These are phyloP conservation scores for Pelobates fuscus DNA, from an alignment of 2,113 vertebrate genomes.

Conservation along the genomic window DNA sequence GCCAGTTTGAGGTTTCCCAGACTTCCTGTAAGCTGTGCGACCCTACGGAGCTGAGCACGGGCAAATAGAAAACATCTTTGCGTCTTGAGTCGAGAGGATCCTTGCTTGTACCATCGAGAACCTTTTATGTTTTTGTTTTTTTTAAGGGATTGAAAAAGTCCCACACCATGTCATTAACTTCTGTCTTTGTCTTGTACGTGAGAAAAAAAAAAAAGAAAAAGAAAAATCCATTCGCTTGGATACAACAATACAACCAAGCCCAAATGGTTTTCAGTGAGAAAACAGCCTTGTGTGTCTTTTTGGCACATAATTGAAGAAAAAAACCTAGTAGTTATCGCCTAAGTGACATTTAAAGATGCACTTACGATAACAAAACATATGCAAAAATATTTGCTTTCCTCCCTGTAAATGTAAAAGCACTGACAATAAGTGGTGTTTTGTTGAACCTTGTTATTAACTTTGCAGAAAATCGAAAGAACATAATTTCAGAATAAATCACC, in stretches of 20 bases:
- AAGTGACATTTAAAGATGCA: slow-evolving; percentile 42
- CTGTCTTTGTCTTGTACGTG: slow-evolving; percentile 5
- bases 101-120: slow-evolving; percentile 6
- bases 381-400: slow-evolving; percentile 38
- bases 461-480: slow-evolving; percentile 31
- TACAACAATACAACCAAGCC: background rate
- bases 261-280: slow-evolving; percentile 25
- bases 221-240: background rate
- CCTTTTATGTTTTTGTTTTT: background rate
- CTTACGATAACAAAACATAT: slow-evolving; percentile 38
- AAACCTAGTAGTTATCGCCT: slow-evolving; percentile 28
- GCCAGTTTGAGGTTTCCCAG: slow-evolving; percentile 31
- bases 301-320: slow-evolving; percentile 28
- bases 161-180: slow-evolving; percentile 31
- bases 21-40: slow-evolving; percentile 22
- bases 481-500: slow-evolving; percentile 30
- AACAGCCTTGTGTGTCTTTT: slow-evolving; percentile 20
- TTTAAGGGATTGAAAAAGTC: background rate
- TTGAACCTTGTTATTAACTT: slow-evolving; percentile 31
- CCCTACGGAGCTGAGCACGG: background rate
- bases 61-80: slow-evolving; percentile 8
- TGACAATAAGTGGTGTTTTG: slow-evolving; percentile 42
- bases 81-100: slow-evolving; percentile 3
- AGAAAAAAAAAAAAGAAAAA: background rate
- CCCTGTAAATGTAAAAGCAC: slow-evolving; percentile 31